These are phyloP conservation scores for Muricea muricata DNA, from an alignment of 92 coral and sea anemone species.

Conservation along the genomic window DNA sequence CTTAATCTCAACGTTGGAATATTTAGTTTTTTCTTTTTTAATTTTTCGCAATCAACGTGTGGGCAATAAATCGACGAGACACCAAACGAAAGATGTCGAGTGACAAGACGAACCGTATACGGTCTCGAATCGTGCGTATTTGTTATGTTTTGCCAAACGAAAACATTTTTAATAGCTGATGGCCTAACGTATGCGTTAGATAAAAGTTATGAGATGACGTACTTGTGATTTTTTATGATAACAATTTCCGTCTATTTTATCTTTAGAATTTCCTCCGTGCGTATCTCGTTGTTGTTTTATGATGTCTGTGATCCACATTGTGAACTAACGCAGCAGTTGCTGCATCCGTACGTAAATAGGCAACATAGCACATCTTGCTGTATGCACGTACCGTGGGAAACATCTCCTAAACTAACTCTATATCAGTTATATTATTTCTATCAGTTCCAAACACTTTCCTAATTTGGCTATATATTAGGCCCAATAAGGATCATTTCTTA, in stretches of 20 bases:
- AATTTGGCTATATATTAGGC: no score
- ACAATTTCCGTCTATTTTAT: not conserved
- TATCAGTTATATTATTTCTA: no score
- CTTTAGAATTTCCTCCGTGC: not conserved
- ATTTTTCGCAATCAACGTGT: not conserved
- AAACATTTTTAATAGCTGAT: slow-evolving; percentile 3
- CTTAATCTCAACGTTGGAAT: no score
- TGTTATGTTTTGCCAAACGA: not conserved
- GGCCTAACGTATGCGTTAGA: not conserved
- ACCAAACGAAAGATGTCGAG: not conserved
- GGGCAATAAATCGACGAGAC: not conserved
- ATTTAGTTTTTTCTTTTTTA: not conserved
- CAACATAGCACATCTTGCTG: no score
- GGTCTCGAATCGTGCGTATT: not conserved
- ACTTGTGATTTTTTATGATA: not conserved
- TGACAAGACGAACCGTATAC: not conserved
- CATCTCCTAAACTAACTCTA: no score
- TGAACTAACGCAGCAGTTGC: no score
- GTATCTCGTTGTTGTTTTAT: not conserved
- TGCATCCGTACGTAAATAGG: no score
- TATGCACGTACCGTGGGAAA: no score
- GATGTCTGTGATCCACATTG: not conserved
- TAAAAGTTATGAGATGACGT: not conserved
- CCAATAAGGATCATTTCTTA: no score
- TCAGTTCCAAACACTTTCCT: no score